Percentiles rank a stretch among this genome's conserved stretches.
Conservation (phyloP, 1,140 invertebrate species). For the Drosophila tsacasi region DNA sequence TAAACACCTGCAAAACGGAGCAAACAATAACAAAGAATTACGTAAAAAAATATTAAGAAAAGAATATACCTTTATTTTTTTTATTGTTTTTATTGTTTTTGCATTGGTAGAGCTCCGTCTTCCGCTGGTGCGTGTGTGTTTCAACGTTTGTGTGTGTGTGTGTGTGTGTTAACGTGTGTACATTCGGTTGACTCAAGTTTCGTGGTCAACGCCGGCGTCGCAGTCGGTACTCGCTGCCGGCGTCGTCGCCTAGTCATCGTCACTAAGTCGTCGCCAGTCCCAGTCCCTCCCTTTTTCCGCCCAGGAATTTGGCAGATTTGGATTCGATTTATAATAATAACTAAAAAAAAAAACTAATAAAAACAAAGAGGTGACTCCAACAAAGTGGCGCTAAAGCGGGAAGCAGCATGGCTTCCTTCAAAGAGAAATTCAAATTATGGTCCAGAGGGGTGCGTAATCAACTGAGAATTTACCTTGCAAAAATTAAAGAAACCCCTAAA, state of each 20-base stretch:
- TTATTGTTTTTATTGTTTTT: slow-evolving; percentile 12
- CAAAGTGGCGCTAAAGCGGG: slow-evolving; percentile 45
- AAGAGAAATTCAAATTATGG: slow-evolving; percentile 84
- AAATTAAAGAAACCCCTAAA: neutral
- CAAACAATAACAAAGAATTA: slow-evolving; percentile 47
- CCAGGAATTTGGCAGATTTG: slow-evolving; percentile 6
- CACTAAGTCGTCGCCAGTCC: slow-evolving; percentile 24
- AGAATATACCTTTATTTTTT: neutral
- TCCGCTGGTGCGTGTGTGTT: slow-evolving; percentile 7
- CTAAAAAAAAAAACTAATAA: neutral
- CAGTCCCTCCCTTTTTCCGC: slow-evolving; percentile 11
- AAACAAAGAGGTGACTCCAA: slow-evolving; percentile 6
- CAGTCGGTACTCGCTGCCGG: slow-evolving; percentile 6
- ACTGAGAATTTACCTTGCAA: neutral
- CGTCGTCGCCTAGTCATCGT: slow-evolving; percentile 40
- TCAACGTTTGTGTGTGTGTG: neutral
- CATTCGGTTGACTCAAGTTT: slow-evolving; percentile 63
- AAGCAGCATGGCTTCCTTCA: slow-evolving; percentile 78
- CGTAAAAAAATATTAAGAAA: slow-evolving; percentile 43
- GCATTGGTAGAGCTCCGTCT: slow-evolving; percentile 22
- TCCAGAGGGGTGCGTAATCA: slow-evolving; percentile 80
- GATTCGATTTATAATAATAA: neutral
- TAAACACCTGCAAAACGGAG: slow-evolving; percentile 28
- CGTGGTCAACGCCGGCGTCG: slow-evolving; percentile 54
- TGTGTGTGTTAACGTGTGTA: slow-evolving; percentile 15